A percentile compares a stretch with the other conserved stretches of the same genome.
Conservation (phyloP, 2,113 vertebrate species). For the Callaeas wilsoni region DNA sequence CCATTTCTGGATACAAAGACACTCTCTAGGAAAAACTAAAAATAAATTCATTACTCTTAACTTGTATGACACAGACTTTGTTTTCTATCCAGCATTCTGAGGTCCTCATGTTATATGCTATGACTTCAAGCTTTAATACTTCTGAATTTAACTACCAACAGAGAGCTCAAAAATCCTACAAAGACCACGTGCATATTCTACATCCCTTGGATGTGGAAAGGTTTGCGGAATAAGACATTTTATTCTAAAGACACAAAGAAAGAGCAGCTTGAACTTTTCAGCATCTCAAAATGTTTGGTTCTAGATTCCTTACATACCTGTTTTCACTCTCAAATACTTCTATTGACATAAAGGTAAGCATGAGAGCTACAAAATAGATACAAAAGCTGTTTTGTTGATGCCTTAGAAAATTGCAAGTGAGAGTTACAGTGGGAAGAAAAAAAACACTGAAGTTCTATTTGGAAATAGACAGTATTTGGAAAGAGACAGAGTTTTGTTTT, state of each 20-base stretch:
- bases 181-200: not conserved
- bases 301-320: not conserved
- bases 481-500: not conserved
- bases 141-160: not conserved
- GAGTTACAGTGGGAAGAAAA: not conserved
- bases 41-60: not conserved
- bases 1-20: not conserved
- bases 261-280: not conserved
- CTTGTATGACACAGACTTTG: not conserved
- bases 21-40: not conserved
- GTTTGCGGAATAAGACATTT: not conserved
- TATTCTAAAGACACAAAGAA: not conserved
- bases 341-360: not conserved
- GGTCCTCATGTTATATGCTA: not conserved
- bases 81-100: not conserved
- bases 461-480: not conserved
- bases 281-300: not conserved
- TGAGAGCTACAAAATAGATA: not conserved
- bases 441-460: rapidly evolving
- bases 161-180: not conserved
- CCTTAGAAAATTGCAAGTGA: not conserved
- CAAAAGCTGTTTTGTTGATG: not conserved
- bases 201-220: not conserved
- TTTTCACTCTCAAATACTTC: not conserved
- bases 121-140: not conserved